A percentile compares a stretch with the other conserved stretches of the same genome.
Conservation (phyloP, 1,140 invertebrate genomes). For the Aphaenogaster ashmeadi region DNA sequence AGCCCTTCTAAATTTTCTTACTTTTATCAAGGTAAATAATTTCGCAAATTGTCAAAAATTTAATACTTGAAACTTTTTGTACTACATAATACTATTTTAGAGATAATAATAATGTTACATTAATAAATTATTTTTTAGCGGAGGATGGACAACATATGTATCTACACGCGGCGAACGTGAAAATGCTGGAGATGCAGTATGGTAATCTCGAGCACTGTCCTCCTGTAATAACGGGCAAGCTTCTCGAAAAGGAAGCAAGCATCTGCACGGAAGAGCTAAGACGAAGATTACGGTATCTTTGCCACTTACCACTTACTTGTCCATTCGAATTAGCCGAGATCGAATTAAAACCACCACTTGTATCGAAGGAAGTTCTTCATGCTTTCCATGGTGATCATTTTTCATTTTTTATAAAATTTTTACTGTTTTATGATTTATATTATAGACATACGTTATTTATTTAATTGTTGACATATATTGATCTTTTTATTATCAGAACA, state of each 20-base stretch:
- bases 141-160: constrained; percentile 97
- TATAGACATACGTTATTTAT: constrained; percentile 34
- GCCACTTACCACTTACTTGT: constrained; percentile 96
- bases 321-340: constrained; percentile 97
- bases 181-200: constrained; percentile 95
- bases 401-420: constrained; percentile 10
- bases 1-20: constrained; percentile 90
- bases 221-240: constrained; percentile 90
- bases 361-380: constrained; percentile 90
- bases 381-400: constrained; percentile 89
- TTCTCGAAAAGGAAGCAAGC: constrained; percentile 94
- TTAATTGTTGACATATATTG: constrained; percentile 52
- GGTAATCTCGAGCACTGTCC: constrained; percentile 94
- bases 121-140: constrained; percentile 87
- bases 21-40: constrained; percentile 94
- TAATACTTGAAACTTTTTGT: constrained; percentile 11
- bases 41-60: neutral
- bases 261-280: constrained; percentile 94
- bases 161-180: constrained; percentile 96
- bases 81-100: neutral
- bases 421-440: constrained; percentile 17
- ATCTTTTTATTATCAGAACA: constrained; percentile 86
- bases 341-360: constrained; percentile 91
- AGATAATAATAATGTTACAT: constrained; percentile 28
- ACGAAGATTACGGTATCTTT: constrained; percentile 93